Percentiles rank a stretch among this genome's conserved stretches.
These are phyloP conservation scores for Drosophila tanythrix DNA, from an alignment of 2,888 invertebrate genomes.

Conservation along the genomic window DNA sequence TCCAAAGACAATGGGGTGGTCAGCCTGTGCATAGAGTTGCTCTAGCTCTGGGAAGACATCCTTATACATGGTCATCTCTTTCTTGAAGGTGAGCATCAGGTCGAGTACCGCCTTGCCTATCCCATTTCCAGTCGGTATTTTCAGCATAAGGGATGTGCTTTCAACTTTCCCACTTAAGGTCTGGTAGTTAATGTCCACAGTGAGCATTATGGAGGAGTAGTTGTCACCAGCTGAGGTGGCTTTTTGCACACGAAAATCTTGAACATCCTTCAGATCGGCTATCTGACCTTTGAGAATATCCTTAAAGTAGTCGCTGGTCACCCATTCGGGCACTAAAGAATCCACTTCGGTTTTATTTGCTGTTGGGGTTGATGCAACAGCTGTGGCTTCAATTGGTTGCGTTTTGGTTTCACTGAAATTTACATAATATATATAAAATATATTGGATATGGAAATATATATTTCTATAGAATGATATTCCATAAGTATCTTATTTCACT, in stretches of 20 bases:
- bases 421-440: no score
- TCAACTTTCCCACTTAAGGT: slow-evolving; percentile 14
- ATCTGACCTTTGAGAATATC: slow-evolving; percentile 51
- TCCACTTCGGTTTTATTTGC: slow-evolving; percentile 2
- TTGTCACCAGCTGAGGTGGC: slow-evolving; percentile 72
- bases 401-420: slow-evolving; percentile 21
- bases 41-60: slow-evolving; percentile 61
- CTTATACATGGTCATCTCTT: slow-evolving; percentile 64
- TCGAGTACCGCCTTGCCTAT: slow-evolving; percentile 24
- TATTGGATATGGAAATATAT: neutral
- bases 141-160: slow-evolving; percentile 60
- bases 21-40: slow-evolving; percentile 56
- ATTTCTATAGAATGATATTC: neutral
- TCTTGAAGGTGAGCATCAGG: slow-evolving; percentile 62
- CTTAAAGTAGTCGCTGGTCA: slow-evolving; percentile 55
- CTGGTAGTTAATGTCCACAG: slow-evolving; percentile 52
- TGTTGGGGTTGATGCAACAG: neutral
- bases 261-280: slow-evolving; percentile 51
- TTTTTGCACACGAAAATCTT: slow-evolving; percentile 49
- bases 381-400: neutral
- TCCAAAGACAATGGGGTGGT: slow-evolving; percentile 52
- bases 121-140: slow-evolving; percentile 37
- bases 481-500: slow-evolving; percentile 18
- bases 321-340: slow-evolving; percentile 55
- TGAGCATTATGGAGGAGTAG: slow-evolving; percentile 66